Evolutionary conservation across 2,888 invertebrate genomes (phyloP).

Genomic region (Diogma glabrata): DNA sequence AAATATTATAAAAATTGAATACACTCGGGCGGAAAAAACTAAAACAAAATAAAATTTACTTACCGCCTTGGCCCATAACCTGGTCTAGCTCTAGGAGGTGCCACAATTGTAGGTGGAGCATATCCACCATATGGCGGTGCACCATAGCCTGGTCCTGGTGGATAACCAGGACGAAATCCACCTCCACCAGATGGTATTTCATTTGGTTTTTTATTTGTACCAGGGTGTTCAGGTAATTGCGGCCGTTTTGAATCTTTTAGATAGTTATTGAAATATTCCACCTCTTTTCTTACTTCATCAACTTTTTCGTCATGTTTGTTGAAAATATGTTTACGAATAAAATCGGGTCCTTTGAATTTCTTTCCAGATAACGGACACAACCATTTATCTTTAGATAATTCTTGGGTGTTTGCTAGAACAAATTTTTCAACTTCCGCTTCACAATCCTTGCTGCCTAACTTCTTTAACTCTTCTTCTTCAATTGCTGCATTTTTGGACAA

Average conservation of each 20-base stretch:
- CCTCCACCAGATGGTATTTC: constrained; percentile 21
- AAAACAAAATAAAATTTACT: constrained; percentile 17
- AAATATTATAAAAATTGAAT: too few relatives aligned
- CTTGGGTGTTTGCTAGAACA: constrained; percentile 90
- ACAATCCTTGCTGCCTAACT: constrained; percentile 71
- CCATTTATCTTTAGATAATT: constrained; percentile 97
- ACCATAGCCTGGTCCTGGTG: constrained; percentile 30
- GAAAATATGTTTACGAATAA: constrained; percentile 95
- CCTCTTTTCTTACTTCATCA: constrained; percentile 93
- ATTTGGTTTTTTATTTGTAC: constrained; percentile 38
- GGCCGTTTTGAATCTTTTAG: constrained; percentile 87
- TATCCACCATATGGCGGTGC: constrained; percentile 39
- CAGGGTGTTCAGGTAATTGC: constrained; percentile 77
- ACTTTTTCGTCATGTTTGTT: constrained; percentile 96
- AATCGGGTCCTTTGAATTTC: constrained; percentile 98
- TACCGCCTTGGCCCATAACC: constrained; percentile 38
- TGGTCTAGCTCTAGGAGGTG: constrained; percentile 39
- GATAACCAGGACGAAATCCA: constrained; percentile 22
- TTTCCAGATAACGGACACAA: constrained; percentile 96
- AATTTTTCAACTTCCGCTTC: constrained; percentile 69
- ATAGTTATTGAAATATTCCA: constrained; percentile 96
- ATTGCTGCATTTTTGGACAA: constrained; percentile 65
- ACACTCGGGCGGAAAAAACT: constrained; percentile 9
- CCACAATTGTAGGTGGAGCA: constrained; percentile 38
- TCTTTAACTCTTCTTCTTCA: constrained; percentile 66